A percentile compares a stretch with the other conserved stretches of the same genome.
Evolutionary conservation across 2,888 invertebrate species (phyloP).

Genomic region (Andrena minutula): DNA sequence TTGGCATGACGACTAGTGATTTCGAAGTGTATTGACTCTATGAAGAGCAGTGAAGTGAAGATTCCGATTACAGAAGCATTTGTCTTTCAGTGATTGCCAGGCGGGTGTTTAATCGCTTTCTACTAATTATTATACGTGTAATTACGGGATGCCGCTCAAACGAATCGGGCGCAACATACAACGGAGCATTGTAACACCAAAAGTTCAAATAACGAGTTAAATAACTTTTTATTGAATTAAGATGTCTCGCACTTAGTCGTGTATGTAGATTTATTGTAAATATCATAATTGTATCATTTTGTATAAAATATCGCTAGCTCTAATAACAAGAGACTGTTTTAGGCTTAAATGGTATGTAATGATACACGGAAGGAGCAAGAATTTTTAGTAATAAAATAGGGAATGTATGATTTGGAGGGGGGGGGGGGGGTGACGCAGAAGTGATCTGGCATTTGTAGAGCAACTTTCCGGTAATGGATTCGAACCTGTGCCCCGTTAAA

Average conservation of each 20-base stretch:
- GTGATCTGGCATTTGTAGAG: constrained; percentile 38
- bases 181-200: constrained; percentile 59
- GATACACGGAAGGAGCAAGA: constrained; percentile 45
- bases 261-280: constrained; percentile 71
- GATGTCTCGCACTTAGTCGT: constrained; percentile 53
- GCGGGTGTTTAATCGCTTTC: constrained; percentile 47
- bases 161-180: constrained; percentile 47
- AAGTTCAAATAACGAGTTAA: constrained; percentile 65
- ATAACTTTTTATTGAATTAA: constrained; percentile 62
- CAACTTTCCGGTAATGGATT: constrained; percentile 45
- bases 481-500: constrained; percentile 39
- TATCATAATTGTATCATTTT: constrained; percentile 73
- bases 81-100: constrained; percentile 50
- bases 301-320: constrained; percentile 64
- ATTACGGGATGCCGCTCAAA: constrained; percentile 34
- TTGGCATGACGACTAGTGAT: constrained; percentile 43
- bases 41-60: constrained; percentile 29
- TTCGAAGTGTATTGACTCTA: constrained; percentile 36
- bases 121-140: constrained; percentile 43
- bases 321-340: constrained; percentile 70
- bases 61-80: constrained; percentile 51
- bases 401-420: constrained; percentile 44
- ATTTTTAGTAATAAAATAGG: constrained; percentile 48
- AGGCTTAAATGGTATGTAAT: constrained; percentile 60
- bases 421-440: constrained; percentile 51